Evolutionary conservation across 1,140 invertebrate genomes (phyloP), one percentile per base, ranked within the genome.

Genomic region (Cherax destructor): DNA sequence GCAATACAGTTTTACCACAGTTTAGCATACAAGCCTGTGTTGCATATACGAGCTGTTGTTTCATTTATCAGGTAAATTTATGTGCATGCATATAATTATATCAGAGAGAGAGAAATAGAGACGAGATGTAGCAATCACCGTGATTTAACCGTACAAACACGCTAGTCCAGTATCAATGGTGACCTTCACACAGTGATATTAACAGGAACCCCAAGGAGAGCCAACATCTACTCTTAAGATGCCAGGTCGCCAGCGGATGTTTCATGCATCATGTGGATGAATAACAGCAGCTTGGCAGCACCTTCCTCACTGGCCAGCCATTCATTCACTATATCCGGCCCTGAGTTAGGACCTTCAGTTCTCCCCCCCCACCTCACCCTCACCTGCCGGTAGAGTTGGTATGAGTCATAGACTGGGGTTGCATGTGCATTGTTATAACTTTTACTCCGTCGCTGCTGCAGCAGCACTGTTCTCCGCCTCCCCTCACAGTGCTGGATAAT

Each of bases 371-470:
- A 4, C 24, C 21, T n/a, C 5, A 9, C 69, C 24, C 69, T 74
- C 69, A 74, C 69, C 69, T 74, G 69, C 16, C 24, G 69, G 69
- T 74, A 1, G 69, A 21, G 69, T n/a, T 74, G 65, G 65, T 21
- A 69, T 69, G 69, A 74, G 69, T 74, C 69, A 74, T 74, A 74
- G 6, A 74, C 69, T 9, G 9, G 69, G 69, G n/a, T 11, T 74
- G 21, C 69, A 74, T 74, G 69, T 74, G 65, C 65, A 74, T 30
- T 74, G 69, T 74, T 74, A 21, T 30, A 7, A 74, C 69, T 74
- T 69, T 69, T 74, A 74, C 69, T 74, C n/a, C 9, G 24, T 6
- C 30, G 69, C n/a, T 65, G 61, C 61, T 18, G 21, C 21, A 18
- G 61, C 21, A 18, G 61, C 52, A 56, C 52, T 56, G 52, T 56